A percentile compares a stretch with the other conserved stretches of the same genome.
Conservation (phyloP, 1,140 invertebrate species). For the Trichoplusia ni region DNA sequence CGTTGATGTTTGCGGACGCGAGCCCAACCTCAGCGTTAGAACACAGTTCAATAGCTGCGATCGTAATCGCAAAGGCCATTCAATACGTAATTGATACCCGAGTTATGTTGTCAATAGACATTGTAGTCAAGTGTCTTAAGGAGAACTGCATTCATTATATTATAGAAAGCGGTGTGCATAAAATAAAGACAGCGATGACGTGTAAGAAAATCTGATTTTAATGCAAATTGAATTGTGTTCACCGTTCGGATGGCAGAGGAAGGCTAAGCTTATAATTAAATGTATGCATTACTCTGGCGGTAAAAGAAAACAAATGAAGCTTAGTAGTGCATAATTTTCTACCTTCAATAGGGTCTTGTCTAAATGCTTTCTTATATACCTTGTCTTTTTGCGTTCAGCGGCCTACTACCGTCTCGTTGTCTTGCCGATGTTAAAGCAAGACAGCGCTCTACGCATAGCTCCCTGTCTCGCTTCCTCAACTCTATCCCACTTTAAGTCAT, state of each 20-base stretch:
- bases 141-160: conserved; percentile 29
- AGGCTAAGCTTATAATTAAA: conserved; percentile 15
- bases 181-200: conserved; percentile 21
- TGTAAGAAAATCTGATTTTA: conserved; percentile 23
- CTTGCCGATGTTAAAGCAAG: too few relatives aligned
- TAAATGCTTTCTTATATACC: neutral
- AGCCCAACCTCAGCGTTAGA: conserved; percentile 25
- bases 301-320: neutral
- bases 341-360: neutral
- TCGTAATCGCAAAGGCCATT: conserved; percentile 34
- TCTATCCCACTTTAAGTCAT: too few relatives aligned
- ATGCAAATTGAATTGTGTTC: conserved; percentile 19
- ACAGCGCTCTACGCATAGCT: too few relatives aligned
- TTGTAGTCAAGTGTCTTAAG: conserved; percentile 27
- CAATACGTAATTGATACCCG: conserved; percentile 42
- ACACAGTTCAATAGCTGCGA: conserved; percentile 36
- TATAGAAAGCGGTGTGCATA: conserved; percentile 17
- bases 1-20: conserved; percentile 14
- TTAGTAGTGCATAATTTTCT: conserved; percentile 13
- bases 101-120: conserved; percentile 41
- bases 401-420: too few relatives aligned
- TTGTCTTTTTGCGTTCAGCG: neutral
- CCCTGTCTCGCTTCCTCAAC: too few relatives aligned
- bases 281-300: conserved; percentile 4
- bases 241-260: neutral